Base-by-base conservation (phyloP, 2,113 vertebrate genomes). In the Neotragus moschatus region DNA sequence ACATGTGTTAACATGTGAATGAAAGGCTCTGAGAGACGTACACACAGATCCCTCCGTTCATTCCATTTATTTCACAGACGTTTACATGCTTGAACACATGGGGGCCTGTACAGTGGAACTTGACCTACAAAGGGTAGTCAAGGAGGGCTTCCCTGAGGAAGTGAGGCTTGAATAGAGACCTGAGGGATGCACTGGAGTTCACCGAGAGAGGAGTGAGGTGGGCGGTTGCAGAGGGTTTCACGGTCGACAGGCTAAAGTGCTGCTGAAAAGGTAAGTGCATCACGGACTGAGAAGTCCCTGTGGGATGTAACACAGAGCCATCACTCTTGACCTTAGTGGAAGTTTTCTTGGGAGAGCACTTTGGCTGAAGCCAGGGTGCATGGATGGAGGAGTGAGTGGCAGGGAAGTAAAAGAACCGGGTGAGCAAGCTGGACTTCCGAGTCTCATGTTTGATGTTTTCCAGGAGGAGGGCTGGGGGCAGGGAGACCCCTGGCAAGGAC, bases 371-470 rank as follows among this genome's bases (percentile, higher is more conserved):
- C 23, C 81, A 28, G 81, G 23, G 36, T 56, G n/a, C n/a, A 3
- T 17, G n/a, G 53, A 28, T 36, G 81, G 14, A 16, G 53, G 81
- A 39, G 23, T 56, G n/a, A 28, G 25, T 11, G n/a, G 81, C 21
- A 56, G n/a, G 81, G 53, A 36, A 56, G n/a, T 1, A 56, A 28
- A 56, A 56, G n/a, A 55, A 56, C n/a, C 39, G 14, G 23, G 53
- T 16, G n/a, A 55, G 81, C 53, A 84, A 84, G 23, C 53, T 39
- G 7, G 23, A 16, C 23, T 55, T 39, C 12, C 21, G 26, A 84
- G 81, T 25, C 23, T 36, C 26, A 0, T 7, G n/a, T 26, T 5
- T 1, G n/a, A 9, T 1, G n/a, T 14, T 39, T 47, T 82, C 19
- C 6, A 53, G 49, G 60, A 70, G 55, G 43, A 77, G n/a, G 61